Evolutionary conservation across 2,888 invertebrate genomes (phyloP).

Genomic region (Cheilosia grossa): DNA sequence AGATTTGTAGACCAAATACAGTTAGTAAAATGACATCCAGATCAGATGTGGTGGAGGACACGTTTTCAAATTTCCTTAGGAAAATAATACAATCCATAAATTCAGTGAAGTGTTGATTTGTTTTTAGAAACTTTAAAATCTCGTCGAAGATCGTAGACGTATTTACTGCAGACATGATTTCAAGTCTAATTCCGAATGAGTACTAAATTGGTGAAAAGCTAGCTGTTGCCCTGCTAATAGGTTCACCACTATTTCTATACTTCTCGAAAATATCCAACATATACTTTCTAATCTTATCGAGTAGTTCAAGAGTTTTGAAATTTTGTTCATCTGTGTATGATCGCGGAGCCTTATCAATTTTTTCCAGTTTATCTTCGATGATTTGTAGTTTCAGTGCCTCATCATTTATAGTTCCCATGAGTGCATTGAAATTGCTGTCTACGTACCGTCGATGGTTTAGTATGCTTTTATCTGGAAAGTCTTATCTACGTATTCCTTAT

Average conservation of each 20-base stretch:
- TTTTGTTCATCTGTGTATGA: background rate
- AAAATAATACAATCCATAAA: background rate
- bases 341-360: background rate
- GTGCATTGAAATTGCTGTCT: background rate
- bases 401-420: background rate
- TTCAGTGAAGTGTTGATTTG: background rate
- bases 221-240: no score
- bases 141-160: background rate
- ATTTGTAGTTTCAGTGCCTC: background rate
- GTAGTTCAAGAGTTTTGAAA: background rate
- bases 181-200: background rate
- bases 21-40: slow-evolving; percentile 16
- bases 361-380: background rate
- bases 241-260: background rate
- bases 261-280: background rate
- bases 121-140: slow-evolving; percentile 3
- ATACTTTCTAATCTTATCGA: background rate
- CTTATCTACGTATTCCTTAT: no score
- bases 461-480: no score
- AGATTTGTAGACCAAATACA: slow-evolving; percentile 15
- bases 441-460: background rate
- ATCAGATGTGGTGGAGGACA: background rate
- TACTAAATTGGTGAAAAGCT: background rate
- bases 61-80: slow-evolving; percentile 3
- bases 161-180: background rate